Evolutionary conservation across 2,113 vertebrate genomes (phyloP).

Genomic region (Tragulus kanchil): DNA sequence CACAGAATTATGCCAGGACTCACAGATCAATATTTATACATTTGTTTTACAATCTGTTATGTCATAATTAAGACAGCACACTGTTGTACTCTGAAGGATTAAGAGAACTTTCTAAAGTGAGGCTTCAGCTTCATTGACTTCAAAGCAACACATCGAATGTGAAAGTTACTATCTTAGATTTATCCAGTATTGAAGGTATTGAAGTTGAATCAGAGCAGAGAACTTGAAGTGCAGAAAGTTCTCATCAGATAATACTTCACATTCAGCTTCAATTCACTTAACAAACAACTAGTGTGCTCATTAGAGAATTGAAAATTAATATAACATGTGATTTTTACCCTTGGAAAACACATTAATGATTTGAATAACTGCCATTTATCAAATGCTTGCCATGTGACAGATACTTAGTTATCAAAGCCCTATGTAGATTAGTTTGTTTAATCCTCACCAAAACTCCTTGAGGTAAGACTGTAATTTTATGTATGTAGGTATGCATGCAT

Average conservation of each 20-base stretch:
- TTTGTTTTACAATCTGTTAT: slow-evolving; percentile 58
- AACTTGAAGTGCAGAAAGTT: not conserved
- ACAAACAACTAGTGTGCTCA: not conserved
- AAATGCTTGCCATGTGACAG: not conserved
- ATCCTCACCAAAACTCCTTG: not conserved
- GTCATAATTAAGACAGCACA: slow-evolving; percentile 64
- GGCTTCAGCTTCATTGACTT: slow-evolving; percentile 65
- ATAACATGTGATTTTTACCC: not conserved
- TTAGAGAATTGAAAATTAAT: not conserved
- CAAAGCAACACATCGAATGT: slow-evolving; percentile 30
- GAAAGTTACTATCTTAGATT: slow-evolving; percentile 42
- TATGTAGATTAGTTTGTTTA: not conserved
- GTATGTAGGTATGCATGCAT: not conserved
- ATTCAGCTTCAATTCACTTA: not conserved
- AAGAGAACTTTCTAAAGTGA: slow-evolving; percentile 71
- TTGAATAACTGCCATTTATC: not conserved
- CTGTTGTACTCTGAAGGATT: slow-evolving; percentile 47
- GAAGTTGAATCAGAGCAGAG: not conserved
- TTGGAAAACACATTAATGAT: not conserved
- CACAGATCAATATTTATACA: slow-evolving; percentile 56
- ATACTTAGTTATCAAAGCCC: not conserved
- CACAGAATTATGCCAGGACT: slow-evolving; percentile 21
- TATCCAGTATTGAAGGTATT: not conserved
- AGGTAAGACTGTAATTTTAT: not conserved
- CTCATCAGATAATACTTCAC: not conserved